A percentile compares a stretch with the other conserved stretches of the same genome.
These are phyloP conservation scores for Caenorhabditis tropicalis DNA, from an alignment of 1,140 invertebrate species.

Conservation along the genomic window DNA sequence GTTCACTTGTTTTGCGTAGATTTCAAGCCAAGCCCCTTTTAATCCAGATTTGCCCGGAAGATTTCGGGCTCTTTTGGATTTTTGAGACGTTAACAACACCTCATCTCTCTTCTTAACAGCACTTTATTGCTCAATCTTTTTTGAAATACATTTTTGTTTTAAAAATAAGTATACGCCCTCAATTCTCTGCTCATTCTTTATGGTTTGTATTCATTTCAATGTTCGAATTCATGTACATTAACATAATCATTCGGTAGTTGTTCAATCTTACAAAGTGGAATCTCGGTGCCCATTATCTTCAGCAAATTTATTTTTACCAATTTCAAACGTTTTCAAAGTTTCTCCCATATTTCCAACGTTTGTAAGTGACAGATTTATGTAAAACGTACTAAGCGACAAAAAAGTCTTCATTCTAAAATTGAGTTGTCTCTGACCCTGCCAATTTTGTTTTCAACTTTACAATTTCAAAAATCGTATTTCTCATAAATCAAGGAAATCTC, in stretches of 20 bases:
- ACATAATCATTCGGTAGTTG: neutral
- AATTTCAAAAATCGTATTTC: constrained; percentile 9
- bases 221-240: neutral
- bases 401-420: neutral
- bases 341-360: no score
- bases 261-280: no score
- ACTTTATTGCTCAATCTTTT: neutral
- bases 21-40: constrained; percentile 1
- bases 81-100: neutral
- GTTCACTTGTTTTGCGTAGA: neutral
- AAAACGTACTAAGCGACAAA: neutral
- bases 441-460: neutral
- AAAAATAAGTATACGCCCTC: neutral
- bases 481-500: neutral
- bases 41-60: constrained; percentile 24
- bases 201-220: neutral
- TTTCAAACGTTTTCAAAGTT: no score
- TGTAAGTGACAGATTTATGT: neutral
- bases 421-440: neutral
- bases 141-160: neutral
- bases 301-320: no score
- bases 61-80: constrained; percentile 2
- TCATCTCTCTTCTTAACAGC: neutral
- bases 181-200: neutral
- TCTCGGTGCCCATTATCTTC: no score